Evolutionary conservation across 2,113 vertebrate genomes (phyloP).

Genomic region (Caranx ignobilis): DNA sequence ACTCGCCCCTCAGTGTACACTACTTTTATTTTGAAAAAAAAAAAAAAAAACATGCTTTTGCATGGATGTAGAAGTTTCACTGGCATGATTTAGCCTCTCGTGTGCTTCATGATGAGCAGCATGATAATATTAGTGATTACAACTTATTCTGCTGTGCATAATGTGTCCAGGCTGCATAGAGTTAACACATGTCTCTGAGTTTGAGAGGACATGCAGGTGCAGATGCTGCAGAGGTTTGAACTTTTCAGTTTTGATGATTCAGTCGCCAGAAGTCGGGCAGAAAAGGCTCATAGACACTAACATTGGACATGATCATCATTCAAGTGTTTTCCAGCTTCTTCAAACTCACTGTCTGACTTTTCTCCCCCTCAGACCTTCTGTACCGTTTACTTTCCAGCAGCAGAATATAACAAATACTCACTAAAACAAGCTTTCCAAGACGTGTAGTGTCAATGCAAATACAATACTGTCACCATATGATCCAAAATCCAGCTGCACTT

Average conservation of each 20-base stretch:
- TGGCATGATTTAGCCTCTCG: neutral
- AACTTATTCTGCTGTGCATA: neutral
- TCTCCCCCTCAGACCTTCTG: neutral
- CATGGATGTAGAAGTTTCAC: neutral
- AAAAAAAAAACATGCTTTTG: neutral
- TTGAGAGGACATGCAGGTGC: neutral
- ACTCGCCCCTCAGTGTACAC: constrained; percentile 31
- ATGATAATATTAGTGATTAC: constrained; percentile 11
- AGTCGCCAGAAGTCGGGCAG: no score
- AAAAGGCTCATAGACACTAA: no score
- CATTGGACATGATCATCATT: no score
- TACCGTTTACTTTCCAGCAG: neutral
- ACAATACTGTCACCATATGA: neutral
- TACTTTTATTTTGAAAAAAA: constrained; percentile 18
- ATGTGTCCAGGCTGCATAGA: neutral
- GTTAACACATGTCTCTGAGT: no score
- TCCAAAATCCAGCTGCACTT: constrained; percentile 16
- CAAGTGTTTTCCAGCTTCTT: neutral
- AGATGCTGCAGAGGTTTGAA: neutral
- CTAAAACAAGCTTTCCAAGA: no score
- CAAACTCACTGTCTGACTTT: neutral
- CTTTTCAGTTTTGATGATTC: neutral
- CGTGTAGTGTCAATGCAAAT: no score
- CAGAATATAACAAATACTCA: no score
- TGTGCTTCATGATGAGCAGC: neutral